Evolutionary conservation across 2,888 invertebrate species (phyloP).

Genomic region (Lottia gigantea): DNA sequence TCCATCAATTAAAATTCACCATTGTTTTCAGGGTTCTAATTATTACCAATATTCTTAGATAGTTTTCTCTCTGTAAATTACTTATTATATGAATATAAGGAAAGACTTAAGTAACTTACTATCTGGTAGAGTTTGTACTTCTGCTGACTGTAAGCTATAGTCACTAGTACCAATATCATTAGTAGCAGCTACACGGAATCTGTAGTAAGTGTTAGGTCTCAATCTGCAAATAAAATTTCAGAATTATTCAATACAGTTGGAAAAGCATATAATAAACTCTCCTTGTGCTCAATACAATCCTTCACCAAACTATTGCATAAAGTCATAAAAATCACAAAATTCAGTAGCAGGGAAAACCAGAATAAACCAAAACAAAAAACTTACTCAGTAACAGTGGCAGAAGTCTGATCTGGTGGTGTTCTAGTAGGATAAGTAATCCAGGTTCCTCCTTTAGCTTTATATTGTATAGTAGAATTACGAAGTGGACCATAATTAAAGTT

Average conservation of each 20-base stretch:
- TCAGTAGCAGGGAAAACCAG: too few relatives aligned
- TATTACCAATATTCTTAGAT: too few relatives aligned
- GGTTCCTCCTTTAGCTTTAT: constrained; percentile 70
- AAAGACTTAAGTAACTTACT: constrained; percentile 42
- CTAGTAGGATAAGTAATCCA: constrained; percentile 85
- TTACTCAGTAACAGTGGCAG: constrained; percentile 83
- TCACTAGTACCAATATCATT: constrained; percentile 95
- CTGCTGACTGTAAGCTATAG: constrained; percentile 76
- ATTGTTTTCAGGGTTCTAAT: too few relatives aligned
- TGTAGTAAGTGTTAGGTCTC: constrained; percentile 88
- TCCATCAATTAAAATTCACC: too few relatives aligned
- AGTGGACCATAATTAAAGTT: constrained; percentile 94
- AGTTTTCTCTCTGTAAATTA: too few relatives aligned
- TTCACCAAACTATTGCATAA: too few relatives aligned
- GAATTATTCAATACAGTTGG: background rate
- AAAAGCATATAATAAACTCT: too few relatives aligned
- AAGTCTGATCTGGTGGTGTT: constrained; percentile 86
- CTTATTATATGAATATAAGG: too few relatives aligned
- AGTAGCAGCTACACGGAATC: constrained; percentile 92
- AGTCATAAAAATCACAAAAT: too few relatives aligned
- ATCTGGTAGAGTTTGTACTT: constrained; percentile 56
- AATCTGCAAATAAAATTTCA: constrained; percentile 68
- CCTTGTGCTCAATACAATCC: too few relatives aligned
- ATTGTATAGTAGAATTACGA: constrained; percentile 90
- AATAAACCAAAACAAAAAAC: constrained; percentile 18